Evolutionary conservation across 1,140 invertebrate genomes (phyloP), one percentile per base, ranked within the genome.

Genomic region (Drosophila elegans): DNA sequence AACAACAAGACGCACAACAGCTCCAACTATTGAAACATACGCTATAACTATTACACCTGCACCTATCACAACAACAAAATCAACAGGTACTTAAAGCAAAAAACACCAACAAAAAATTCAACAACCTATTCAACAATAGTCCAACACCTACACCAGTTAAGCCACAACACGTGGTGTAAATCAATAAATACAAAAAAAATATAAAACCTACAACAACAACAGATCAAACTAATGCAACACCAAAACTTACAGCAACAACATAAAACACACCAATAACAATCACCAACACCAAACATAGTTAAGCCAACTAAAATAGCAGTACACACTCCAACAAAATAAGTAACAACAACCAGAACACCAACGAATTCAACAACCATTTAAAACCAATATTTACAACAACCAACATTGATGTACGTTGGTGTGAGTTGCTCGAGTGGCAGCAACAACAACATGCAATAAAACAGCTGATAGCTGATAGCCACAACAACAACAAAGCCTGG

Each of bases 391-490:
- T n/a, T 27, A 29, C 29, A 51, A 51, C 49, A 52, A 36, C 49
- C 6, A 11, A 39, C 38, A 38, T 10, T 10, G 7, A 7, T 13
- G n/a, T 51, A 21, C 12, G 16, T 38, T 52, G 34, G 52, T 53
- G 51, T 53, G 51, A 21, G 38, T 32, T 27, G 16, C 9, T 46
- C 62, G 51, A 74, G 79, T 63, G 79, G 80, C 80, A 78, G 44
- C 64, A 79, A 48, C 66, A 83, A 79, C 81, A 80, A 80, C 71
- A 83, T 88, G 78, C 82, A 89, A 84, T 89, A 88, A 86, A 88
- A 88, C 84, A 88, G 84, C 84, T 88, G 84, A 88, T 88, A 88
- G 84, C 84, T 88, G 84, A 88, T 88, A 88, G 84, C 84, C 27
- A 88, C 54, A 84, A 55, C 80, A 85, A 44, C 52, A 81, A 59